phyloP scores from a whole-genome alignment of 1,140 invertebrate species.

The Pachypsylla venusta region DNA sequence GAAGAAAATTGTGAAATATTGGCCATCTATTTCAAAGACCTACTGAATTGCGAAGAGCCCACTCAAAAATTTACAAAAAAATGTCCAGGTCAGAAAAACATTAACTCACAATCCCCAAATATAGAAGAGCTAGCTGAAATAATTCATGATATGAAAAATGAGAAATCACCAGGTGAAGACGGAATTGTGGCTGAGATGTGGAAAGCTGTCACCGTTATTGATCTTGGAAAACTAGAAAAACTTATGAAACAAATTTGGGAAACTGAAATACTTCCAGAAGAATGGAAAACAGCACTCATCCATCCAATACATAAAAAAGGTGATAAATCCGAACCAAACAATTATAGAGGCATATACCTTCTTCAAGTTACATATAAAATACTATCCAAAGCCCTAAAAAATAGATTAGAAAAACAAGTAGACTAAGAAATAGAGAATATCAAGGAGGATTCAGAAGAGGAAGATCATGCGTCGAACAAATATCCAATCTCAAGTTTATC shows the following conservation, averaged over 20 bases:
- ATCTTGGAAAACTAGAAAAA: neutral
- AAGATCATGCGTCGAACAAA: conserved; percentile 12
- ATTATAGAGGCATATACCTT: conserved; percentile 15
- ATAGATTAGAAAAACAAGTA: conserved; percentile 10
- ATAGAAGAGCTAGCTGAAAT: conserved; percentile 11
- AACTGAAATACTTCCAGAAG: conserved; percentile 19
- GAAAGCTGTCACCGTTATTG: conserved; percentile 12
- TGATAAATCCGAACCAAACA: conserved; percentile 11
- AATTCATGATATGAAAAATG: conserved; percentile 19
- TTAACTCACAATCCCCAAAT: neutral
- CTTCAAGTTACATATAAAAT: conserved; percentile 14
- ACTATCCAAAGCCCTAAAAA: conserved; percentile 13
- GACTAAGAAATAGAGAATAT: conserved; percentile 1
- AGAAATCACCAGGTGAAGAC: conserved; percentile 23
- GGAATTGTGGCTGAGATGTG: conserved; percentile 22
- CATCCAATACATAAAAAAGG: conserved; percentile 16
- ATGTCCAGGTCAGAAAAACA: neutral
- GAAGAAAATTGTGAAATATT: conserved; percentile 12
- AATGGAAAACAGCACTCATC: conserved; percentile 16
- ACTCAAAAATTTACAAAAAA: neutral
- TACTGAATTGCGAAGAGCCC: conserved; percentile 16
- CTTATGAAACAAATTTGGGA: conserved; percentile 9
- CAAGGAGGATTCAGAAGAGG: conserved; percentile 13
- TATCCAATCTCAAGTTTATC: conserved; percentile 11
- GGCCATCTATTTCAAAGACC: conserved; percentile 17